Base-by-base conservation (phyloP, 2,797 vertebrate species). In the Tragelaphus eurycerus region DNA sequence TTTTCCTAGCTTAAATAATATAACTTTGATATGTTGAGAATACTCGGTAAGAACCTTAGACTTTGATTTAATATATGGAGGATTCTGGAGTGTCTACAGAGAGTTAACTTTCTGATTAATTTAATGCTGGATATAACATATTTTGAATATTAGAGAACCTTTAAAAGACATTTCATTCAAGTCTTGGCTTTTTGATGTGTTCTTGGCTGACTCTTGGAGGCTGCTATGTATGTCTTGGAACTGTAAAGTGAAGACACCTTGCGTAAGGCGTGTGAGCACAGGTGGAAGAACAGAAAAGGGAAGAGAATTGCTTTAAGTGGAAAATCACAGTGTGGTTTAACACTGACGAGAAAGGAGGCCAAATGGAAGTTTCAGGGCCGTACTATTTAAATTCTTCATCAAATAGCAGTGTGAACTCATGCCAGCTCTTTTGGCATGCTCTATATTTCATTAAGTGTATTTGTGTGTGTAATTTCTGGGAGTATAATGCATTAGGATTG, bases 361-460 rank as follows among this genome's bases (percentile, higher is more conserved):
- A 95, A 23, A 27, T 84, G 4, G 57, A 71, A 74, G 17, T 87
- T 90, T 96, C 57, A 74, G 43, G 82, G 55, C 67, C 16, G n/a
- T 59, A 52, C 60, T 81, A 3, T 90, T 87, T 88, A 96, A 92
- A n/a, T 91, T 96, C 81, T 74, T 97, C 62, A 83, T 83, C 29
- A 95, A 43, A 92, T 84, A 78, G 76, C 82, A 83, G 0, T 29
- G 81, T 81, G 62, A 54, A 74, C 27, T 23, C 48, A 9, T 59
- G 29, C 81, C 74, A 88, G 71, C 64, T 87, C 25, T 88, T 62
- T 64, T 88, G 94, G 79, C 10, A 1, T 55, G 62, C 52, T 93
- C 6, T 52, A 0, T 84, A 15, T 86, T 95, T 93, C 87, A 59
- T 78, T 82, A 81, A 89, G 38, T 57, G 12, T 86, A 52, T 60